phyloP scores from a whole-genome alignment of 2,797 vertebrate species.

The Chromis chromis region DNA sequence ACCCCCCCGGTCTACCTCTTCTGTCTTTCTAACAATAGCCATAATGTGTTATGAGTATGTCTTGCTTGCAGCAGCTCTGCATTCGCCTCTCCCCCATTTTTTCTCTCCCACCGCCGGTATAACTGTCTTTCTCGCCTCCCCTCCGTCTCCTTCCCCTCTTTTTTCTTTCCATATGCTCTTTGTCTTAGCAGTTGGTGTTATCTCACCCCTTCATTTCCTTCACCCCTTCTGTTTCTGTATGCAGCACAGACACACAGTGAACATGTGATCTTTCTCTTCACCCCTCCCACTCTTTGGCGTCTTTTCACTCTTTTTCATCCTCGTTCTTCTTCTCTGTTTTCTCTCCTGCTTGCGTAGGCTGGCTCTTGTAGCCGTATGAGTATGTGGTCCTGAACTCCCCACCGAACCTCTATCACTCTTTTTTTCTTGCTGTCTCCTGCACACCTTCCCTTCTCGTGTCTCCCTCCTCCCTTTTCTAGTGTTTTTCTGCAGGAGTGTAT shows the following conservation, averaged over 20 bases:
- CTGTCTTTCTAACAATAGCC: constrained; percentile 76
- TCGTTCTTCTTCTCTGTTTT: constrained; percentile 4
- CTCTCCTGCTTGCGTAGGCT: constrained; percentile 26
- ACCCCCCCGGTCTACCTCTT: constrained; percentile 48
- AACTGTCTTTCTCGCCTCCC: constrained; percentile 33
- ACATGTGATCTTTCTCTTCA: constrained; percentile 49
- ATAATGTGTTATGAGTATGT: constrained; percentile 72
- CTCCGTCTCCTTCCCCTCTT: constrained; percentile 32
- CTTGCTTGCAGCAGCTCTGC: constrained; percentile 60
- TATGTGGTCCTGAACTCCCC: constrained; percentile 49
- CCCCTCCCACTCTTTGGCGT: constrained; percentile 42
- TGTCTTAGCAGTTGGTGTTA: constrained; percentile 26
- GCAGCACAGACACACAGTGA: constrained; percentile 27
- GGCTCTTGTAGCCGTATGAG: constrained; percentile 24
- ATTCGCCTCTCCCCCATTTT: neutral
- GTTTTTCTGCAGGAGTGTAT: constrained; percentile 34
- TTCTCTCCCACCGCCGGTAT: neutral
- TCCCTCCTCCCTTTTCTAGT: constrained; percentile 1
- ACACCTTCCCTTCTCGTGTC: neutral
- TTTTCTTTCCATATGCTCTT: constrained; percentile 42
- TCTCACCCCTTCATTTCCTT: constrained; percentile 23
- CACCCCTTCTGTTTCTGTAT: constrained; percentile 4
- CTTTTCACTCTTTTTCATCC: constrained; percentile 14
- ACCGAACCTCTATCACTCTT: constrained; percentile 10
- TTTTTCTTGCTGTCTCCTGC: constrained; percentile 6